Conservation (phyloP, 1,140 invertebrate genomes). For the Ladona fulva region DNA sequence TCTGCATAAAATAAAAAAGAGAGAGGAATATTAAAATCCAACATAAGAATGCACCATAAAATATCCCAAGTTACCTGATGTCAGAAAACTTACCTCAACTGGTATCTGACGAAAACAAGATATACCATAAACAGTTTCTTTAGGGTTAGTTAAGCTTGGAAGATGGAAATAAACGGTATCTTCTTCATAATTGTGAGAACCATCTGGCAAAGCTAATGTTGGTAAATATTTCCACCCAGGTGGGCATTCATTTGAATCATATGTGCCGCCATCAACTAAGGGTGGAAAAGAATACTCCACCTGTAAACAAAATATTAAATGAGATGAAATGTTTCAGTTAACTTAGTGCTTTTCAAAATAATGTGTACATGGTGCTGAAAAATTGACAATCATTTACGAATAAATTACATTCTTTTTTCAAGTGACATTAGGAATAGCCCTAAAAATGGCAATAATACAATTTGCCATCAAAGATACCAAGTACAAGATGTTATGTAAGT, state of each 20-base stretch:
- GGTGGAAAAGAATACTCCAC: slow-evolving; percentile 95
- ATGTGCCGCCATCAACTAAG: slow-evolving; percentile 54
- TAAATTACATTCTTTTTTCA: no score
- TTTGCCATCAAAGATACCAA: no score
- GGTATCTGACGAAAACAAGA: slow-evolving; percentile 98
- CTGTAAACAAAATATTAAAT: slow-evolving; percentile 42
- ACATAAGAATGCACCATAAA: neutral
- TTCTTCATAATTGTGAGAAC: slow-evolving; percentile 92
- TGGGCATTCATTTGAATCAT: slow-evolving; percentile 69
- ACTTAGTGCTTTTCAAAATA: slow-evolving; percentile 27
- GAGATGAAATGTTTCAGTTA: neutral
- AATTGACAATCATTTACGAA: no score
- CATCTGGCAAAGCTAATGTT: slow-evolving; percentile 91
- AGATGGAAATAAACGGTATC: slow-evolving; percentile 96
- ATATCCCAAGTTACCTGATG: neutral
- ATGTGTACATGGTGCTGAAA: neutral
- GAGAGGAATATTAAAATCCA: neutral
- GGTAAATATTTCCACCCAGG: slow-evolving; percentile 91
- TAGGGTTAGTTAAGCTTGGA: slow-evolving; percentile 72
- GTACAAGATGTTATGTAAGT: no score
- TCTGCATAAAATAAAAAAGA: slow-evolving; percentile 46
- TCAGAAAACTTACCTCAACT: slow-evolving; percentile 59
- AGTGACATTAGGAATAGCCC: no score
- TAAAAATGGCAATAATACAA: no score
- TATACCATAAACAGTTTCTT: slow-evolving; percentile 86